Base-by-base conservation (phyloP, 1,140 invertebrate species). In the Drosophila serrata region DNA sequence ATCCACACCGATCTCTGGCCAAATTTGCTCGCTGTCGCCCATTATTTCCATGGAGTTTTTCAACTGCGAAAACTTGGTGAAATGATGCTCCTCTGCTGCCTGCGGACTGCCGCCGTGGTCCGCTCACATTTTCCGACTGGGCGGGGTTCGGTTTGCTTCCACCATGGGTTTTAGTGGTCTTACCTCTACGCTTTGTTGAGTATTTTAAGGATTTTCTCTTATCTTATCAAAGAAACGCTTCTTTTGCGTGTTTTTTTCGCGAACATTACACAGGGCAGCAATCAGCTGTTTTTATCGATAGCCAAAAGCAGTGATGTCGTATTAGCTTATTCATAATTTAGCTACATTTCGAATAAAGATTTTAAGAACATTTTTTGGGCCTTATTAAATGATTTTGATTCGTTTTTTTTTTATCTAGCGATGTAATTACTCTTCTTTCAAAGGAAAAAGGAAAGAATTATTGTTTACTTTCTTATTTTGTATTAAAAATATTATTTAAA, bases 1-100 rank as follows among this genome's bases (percentile, higher is more conserved):
- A 76, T 94, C 95, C 92, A 96, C 94, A 57, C 94, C 94, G 86
- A 95, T 93, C 93, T 95, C 95, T 81, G 94, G 94, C 91, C 94
- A 93, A 88, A 95, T 93, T 91, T 91, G 53, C 31, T 79, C 76
- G 55, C 58, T 68, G 53, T 86, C 79, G 57, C 53, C 70, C 82
- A 87, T 87, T 39, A 58, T 69, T 46, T 55, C 46, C 31, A 24
- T 27, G 29, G 27, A 56, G 55, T 67, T 64, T 29, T 27, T 29
- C 45, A 67, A 61, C 43, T 48, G 33, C 35, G 19, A 29, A 48
- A 48, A 48, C 19, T 68, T 19, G 29, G 19, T 61, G 33, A 49
- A 68, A 60, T 43, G 12, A 37, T 51, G 45, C 62, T 40, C 15
- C 22, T 17, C 37, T 35, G 42, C 39, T 57, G 45, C 42, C 33